Evolutionary conservation across 2,888 invertebrate species (phyloP).

Genomic region (Aelia acuminata): DNA sequence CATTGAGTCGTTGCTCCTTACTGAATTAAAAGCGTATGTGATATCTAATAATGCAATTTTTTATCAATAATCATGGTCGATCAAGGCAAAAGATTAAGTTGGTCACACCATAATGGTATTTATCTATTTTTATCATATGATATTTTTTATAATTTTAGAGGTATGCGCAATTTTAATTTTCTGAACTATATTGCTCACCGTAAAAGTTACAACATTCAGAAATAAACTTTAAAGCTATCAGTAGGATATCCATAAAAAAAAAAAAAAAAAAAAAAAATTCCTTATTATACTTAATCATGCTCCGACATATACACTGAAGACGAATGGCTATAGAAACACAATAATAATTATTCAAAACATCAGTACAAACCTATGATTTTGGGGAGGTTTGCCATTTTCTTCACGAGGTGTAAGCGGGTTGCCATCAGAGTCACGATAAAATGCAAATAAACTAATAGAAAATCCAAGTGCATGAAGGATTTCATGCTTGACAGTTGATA

Average conservation of each 20-base stretch:
- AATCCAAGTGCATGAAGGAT: constrained; percentile 98
- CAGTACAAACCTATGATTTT: constrained; percentile 78
- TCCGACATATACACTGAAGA: background rate
- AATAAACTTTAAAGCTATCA: background rate
- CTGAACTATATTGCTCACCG: too few relatives aligned
- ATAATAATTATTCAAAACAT: background rate
- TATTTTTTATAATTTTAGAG: too few relatives aligned
- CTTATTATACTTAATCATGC: background rate
- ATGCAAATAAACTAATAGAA: constrained; percentile 96
- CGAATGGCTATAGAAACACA: background rate
- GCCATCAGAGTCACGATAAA: constrained; percentile 92
- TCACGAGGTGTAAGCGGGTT: constrained; percentile 86
- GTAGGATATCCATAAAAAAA: background rate
- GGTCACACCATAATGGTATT: too few relatives aligned
- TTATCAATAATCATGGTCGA: too few relatives aligned
- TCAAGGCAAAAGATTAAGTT: too few relatives aligned
- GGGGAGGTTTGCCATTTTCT: constrained; percentile 89
- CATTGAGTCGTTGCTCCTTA: too few relatives aligned
- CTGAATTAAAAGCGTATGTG: too few relatives aligned
- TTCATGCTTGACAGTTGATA: constrained; percentile 98
- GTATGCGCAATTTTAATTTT: too few relatives aligned
- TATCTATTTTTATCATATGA: too few relatives aligned
- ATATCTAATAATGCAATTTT: too few relatives aligned
- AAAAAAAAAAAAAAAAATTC: background rate
- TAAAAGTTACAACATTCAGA: background rate